Evolutionary conservation across 2,888 invertebrate species (phyloP), one percentile per base, ranked within the genome.

Genomic region (Julus scanicus): DNA sequence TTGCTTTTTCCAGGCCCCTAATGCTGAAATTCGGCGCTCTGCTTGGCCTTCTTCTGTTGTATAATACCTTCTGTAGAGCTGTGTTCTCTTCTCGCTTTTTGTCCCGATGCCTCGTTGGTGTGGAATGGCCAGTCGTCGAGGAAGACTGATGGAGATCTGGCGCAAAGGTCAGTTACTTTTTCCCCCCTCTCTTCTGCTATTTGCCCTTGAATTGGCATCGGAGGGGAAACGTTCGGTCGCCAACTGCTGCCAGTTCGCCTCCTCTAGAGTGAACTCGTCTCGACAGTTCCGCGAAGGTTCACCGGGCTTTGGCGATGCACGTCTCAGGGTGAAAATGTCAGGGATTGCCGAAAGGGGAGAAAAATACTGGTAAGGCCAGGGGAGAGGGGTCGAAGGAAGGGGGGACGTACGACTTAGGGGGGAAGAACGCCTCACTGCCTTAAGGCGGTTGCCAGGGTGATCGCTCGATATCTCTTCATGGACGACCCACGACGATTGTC

Each of bases 121-220:
- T 29, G 29, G 29, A 29, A 13, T 53, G 15, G 53, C 53, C 53
- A 15, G 9, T 53, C 53, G 53, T 53, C 53, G 9, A 13, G 53
- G 53, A 53, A 53, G 53, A 53, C 53, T 53, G 53, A 53, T 53
- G 53, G 53, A 53, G 53, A 53, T 53, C 53, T 53, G 53, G 53
- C 53, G 53, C 53, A 53, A 53, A 53, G 53, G 53, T 53, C 53
- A 53, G 6, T 53, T 53, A 17, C 53, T 53, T 53, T 53, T 53
- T 1, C 48, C 48, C 53, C 53, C 53, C 53, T 15, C 53, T 53
- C 53, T 53, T 9, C 53, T 53, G 53, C 53, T 53, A 53, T 53
- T 53, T 53, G 53, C 53, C 53, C 53, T 53, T 53, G 53, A 53
- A 53, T 15, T 53, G 53, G 11, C 53, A 53, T 53, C 53, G 53